Conservation (phyloP, 2,113 vertebrate species). For the Gopherus flavomarginatus region DNA sequence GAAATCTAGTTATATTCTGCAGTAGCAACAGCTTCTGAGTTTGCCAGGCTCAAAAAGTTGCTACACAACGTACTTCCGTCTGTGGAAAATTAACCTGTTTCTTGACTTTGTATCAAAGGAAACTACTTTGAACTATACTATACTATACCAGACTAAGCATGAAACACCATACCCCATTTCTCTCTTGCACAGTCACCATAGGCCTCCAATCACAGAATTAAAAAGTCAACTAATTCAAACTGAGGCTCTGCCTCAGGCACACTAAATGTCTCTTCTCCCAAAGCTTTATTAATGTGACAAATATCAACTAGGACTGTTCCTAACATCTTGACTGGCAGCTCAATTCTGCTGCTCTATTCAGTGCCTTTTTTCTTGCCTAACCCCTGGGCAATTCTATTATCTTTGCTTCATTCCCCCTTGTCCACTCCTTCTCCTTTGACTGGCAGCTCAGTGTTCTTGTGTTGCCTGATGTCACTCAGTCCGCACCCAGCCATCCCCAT, state of each 20-base stretch:
- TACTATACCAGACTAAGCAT: background rate
- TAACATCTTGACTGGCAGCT: background rate
- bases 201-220: background rate
- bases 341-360: background rate
- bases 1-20: rapidly evolving
- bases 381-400: background rate
- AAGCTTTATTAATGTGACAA: background rate
- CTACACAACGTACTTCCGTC: rapidly evolving
- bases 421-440: background rate
- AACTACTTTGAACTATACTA: background rate
- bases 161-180: background rate
- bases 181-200: background rate
- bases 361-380: background rate
- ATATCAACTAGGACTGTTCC: background rate
- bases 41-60: background rate
- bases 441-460: background rate
- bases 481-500: background rate
- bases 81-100: background rate
- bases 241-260: background rate
- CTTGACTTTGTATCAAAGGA: background rate
- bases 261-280: background rate
- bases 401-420: background rate
- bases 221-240: background rate
- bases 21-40: background rate
- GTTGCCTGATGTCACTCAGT: background rate